A percentile compares a stretch with the other conserved stretches of the same genome.
phyloP scores from a whole-genome alignment of 1,140 invertebrate species.

The Gonatopus flavifemur region DNA sequence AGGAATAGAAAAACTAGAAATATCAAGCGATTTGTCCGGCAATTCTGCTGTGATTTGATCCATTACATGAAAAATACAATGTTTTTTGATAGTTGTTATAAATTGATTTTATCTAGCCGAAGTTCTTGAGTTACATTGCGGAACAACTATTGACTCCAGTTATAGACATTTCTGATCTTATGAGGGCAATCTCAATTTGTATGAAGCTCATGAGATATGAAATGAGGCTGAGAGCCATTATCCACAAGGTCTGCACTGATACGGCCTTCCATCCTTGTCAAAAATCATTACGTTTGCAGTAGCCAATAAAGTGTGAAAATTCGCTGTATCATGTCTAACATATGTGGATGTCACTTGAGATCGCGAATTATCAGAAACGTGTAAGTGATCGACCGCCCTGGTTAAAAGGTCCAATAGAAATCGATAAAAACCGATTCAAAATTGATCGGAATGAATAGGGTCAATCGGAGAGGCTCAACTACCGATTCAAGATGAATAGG shows the following conservation, averaged over 20 bases:
- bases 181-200: conserved; percentile 4
- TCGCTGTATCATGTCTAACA: no score
- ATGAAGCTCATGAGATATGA: conserved; percentile 17
- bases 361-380: no score
- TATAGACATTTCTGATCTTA: conserved; percentile 3
- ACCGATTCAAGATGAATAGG: no score
- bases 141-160: conserved; percentile 11
- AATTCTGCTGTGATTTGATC: no score
- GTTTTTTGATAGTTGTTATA: conserved; percentile 4
- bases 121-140: no score
- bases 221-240: conserved; percentile 19
- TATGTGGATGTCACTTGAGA: no score
- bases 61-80: conserved; percentile 17
- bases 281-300: conserved; percentile 16
- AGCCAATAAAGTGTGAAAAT: no score
- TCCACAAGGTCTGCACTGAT: conserved; percentile 18
- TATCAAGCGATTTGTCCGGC: conserved; percentile 12
- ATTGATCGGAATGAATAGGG: no score
- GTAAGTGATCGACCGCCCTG: neutral
- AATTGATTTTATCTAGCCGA: conserved; percentile 16
- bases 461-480: no score
- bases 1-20: conserved; percentile 4
- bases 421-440: no score
- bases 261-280: conserved; percentile 6
- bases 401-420: no score